Conservation (phyloP, 2,797 vertebrate species). For the Chromobotia macracanthus region DNA sequence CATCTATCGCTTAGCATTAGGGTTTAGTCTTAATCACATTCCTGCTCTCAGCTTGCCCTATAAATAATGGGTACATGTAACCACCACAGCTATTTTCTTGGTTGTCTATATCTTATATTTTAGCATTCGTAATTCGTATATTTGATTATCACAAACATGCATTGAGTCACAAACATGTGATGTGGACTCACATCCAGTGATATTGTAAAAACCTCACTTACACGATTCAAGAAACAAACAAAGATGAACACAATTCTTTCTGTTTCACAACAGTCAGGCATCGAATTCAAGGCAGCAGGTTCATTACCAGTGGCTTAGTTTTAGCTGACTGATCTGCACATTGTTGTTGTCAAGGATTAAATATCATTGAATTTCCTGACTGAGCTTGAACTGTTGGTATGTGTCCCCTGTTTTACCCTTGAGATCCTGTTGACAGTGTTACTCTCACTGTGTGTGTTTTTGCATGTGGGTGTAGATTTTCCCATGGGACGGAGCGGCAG, state of each 20-base stretch:
- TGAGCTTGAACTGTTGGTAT: slow-evolving; percentile 49
- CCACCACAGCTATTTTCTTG: not conserved
- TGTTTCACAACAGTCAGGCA: not conserved
- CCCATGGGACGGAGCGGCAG: slow-evolving; percentile 82
- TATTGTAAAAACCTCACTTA: not conserved
- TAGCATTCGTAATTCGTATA: not conserved
- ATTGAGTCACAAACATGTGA: not conserved
- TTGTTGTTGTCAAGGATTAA: slow-evolving; percentile 47
- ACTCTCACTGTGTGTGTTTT: slow-evolving; percentile 39
- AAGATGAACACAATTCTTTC: not conserved
- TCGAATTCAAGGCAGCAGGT: slow-evolving; percentile 7
- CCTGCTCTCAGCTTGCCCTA: not conserved
- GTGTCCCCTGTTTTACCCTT: slow-evolving; percentile 57
- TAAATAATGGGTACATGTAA: not conserved
- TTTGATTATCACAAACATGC: too few relatives aligned
- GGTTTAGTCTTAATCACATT: not conserved
- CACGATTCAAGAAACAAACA: not conserved
- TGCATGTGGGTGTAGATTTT: slow-evolving; percentile 72
- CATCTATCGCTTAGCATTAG: not conserved
- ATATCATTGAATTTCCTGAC: slow-evolving; percentile 60
- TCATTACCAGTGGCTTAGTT: slow-evolving; percentile 41
- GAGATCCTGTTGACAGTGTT: slow-evolving; percentile 53
- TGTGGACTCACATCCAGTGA: not conserved
- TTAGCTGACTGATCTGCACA: slow-evolving; percentile 50
- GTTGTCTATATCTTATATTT: not conserved